A percentile compares a stretch with the other conserved stretches of the same genome.
Conservation (phyloP, 1,140 invertebrate species). For the Drosophila grimshawi region DNA sequence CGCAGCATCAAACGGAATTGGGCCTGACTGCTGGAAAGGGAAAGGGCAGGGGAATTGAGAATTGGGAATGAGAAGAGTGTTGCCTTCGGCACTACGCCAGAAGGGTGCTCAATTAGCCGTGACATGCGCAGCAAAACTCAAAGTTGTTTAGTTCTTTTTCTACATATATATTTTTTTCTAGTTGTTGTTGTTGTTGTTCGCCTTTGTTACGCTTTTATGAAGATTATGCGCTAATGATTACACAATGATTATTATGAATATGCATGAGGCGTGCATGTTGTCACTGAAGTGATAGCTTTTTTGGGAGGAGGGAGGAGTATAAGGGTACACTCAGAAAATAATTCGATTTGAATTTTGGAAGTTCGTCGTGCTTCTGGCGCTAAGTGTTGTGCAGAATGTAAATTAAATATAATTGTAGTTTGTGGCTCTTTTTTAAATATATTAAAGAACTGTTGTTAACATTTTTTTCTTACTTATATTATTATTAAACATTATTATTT, state of each 20-base stretch:
- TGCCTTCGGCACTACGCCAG: conserved; percentile 77
- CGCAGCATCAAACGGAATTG: conserved; percentile 26
- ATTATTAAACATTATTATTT: too few species aligned
- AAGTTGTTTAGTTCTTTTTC: conserved; percentile 67
- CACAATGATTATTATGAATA: conserved; percentile 84
- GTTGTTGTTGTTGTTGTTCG: conserved; percentile 36
- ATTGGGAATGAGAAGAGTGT: conserved; percentile 40
- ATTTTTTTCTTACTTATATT: too few species aligned
- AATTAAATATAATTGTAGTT: too few species aligned
- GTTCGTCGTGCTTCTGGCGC: too few species aligned
- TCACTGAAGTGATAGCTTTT: neutral
- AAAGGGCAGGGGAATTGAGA: conserved; percentile 1
- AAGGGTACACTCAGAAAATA: conserved; percentile 13
- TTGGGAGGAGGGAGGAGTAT: neutral
- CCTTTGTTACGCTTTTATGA: conserved; percentile 74
- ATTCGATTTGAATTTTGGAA: too few species aligned
- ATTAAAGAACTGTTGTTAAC: too few species aligned
- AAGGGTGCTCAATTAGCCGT: conserved; percentile 84
- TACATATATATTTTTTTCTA: conserved; percentile 27
- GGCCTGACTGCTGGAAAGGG: neutral
- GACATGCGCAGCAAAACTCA: conserved; percentile 81
- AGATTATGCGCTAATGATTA: conserved; percentile 84
- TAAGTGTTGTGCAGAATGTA: too few species aligned
- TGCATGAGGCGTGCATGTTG: conserved; percentile 66
- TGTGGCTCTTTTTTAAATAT: too few species aligned